Evolutionary conservation across 2,888 invertebrate species (phyloP).

Genomic region (Himalopsyche kuldschensis): DNA sequence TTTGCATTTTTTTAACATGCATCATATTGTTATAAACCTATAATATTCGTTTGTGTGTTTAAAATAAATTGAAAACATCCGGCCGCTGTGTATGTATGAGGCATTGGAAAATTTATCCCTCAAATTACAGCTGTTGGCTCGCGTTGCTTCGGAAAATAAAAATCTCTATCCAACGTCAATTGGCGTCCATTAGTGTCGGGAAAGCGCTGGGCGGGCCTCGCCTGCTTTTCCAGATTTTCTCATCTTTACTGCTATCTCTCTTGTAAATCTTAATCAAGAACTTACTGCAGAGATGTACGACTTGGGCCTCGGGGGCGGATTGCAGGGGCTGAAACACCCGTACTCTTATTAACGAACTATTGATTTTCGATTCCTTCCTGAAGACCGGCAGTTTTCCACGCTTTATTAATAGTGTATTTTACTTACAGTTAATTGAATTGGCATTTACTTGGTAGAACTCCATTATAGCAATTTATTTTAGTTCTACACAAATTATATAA

Average conservation of each 20-base stretch:
- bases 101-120: background rate
- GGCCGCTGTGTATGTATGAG: too few species aligned
- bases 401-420: too few species aligned
- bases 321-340: slow-evolving; percentile 2
- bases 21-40: too few species aligned
- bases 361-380: background rate
- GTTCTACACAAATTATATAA: too few species aligned
- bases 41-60: too few species aligned
- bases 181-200: slow-evolving; percentile 35
- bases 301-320: background rate
- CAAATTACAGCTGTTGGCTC: background rate
- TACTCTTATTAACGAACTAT: background rate
- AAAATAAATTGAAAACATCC: too few species aligned
- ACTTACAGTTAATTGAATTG: too few species aligned
- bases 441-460: too few species aligned
- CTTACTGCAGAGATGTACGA: background rate
- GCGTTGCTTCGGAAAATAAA: slow-evolving; percentile 22
- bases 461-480: too few species aligned
- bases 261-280: slow-evolving; percentile 37
- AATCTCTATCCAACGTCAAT: slow-evolving; percentile 34
- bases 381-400: too few species aligned
- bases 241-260: slow-evolving; percentile 26
- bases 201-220: slow-evolving; percentile 23
- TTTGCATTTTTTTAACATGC: too few species aligned
- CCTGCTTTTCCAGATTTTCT: slow-evolving; percentile 26